phyloP scores from a whole-genome alignment of 2,888 invertebrate species.

The Trachelus tabidus region DNA sequence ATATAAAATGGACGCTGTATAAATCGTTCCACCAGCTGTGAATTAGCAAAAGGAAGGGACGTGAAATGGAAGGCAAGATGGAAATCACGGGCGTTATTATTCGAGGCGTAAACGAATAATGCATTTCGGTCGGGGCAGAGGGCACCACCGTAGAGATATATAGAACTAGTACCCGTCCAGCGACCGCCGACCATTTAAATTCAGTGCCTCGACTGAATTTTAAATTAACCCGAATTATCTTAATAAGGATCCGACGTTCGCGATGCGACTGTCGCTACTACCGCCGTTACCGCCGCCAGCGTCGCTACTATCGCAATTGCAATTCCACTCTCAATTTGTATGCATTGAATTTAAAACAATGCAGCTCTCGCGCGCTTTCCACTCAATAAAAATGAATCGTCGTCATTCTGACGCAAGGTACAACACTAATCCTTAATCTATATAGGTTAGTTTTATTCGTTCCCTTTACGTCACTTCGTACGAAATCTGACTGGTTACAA shows the following conservation, averaged over 20 bases:
- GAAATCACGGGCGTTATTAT: slow-evolving; percentile 28
- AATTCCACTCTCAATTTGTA: slow-evolving; percentile 43
- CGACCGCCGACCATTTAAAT: slow-evolving; percentile 41
- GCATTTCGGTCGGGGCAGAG: slow-evolving; percentile 25
- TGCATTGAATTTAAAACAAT: slow-evolving; percentile 54
- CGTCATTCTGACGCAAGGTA: too few relatives aligned
- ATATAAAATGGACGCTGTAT: too few relatives aligned
- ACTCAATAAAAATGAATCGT: not conserved
- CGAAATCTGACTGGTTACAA: too few relatives aligned
- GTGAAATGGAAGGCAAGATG: slow-evolving; percentile 29
- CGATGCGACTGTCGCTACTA: slow-evolving; percentile 20
- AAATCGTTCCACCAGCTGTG: slow-evolving; percentile 8
- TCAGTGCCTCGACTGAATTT: slow-evolving; percentile 50
- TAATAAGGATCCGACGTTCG: slow-evolving; percentile 49
- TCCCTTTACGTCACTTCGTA: too few relatives aligned
- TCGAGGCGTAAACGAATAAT: slow-evolving; percentile 32
- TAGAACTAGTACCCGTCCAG: slow-evolving; percentile 2
- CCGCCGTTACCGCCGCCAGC: not conserved
- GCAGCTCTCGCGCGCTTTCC: slow-evolving; percentile 15
- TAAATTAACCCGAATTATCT: slow-evolving; percentile 53
- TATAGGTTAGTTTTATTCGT: too few relatives aligned
- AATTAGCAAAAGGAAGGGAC: slow-evolving; percentile 25
- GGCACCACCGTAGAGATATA: slow-evolving; percentile 10
- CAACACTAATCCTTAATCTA: too few relatives aligned
- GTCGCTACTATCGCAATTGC: slow-evolving; percentile 25